These are phyloP conservation scores for Pilophorus perplexus DNA, from an alignment of 2,888 invertebrate genomes.

Conservation along the genomic window DNA sequence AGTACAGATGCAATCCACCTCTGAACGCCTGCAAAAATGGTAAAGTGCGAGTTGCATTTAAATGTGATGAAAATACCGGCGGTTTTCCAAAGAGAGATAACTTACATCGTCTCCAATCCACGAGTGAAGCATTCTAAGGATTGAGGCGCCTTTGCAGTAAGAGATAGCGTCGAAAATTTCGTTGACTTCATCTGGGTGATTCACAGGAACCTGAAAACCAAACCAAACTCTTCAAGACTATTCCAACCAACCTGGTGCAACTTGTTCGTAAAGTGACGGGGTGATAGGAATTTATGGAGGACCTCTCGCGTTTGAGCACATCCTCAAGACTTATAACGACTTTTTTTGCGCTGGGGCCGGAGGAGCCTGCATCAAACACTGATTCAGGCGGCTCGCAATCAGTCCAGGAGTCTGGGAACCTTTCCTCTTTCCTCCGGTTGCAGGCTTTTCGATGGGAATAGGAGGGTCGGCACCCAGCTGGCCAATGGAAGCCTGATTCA, in stretches of 20 bases:
- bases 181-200: conserved; percentile 91
- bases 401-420: too few relatives aligned
- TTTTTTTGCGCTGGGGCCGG: not conserved
- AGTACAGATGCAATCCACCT: conserved; percentile 86
- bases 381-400: too few relatives aligned
- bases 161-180: conserved; percentile 98
- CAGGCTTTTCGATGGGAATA: too few relatives aligned
- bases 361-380: too few relatives aligned
- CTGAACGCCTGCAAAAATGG: conserved; percentile 66
- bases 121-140: conserved; percentile 89
- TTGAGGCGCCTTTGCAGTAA: conserved; percentile 92
- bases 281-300: too few relatives aligned
- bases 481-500: too few relatives aligned
- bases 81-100: not conserved
- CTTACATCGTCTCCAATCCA: conserved; percentile 76
- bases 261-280: too few relatives aligned
- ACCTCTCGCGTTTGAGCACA: not conserved
- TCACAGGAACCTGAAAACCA: conserved; percentile 62
- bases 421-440: too few relatives aligned
- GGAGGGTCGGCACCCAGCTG: too few relatives aligned
- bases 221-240: not conserved
- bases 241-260: not conserved
- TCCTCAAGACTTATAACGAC: not conserved
- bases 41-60: not conserved
- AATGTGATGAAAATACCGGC: not conserved